Base-by-base conservation (phyloP, 2,888 invertebrate genomes). In the Crossocerus cetratus region DNA sequence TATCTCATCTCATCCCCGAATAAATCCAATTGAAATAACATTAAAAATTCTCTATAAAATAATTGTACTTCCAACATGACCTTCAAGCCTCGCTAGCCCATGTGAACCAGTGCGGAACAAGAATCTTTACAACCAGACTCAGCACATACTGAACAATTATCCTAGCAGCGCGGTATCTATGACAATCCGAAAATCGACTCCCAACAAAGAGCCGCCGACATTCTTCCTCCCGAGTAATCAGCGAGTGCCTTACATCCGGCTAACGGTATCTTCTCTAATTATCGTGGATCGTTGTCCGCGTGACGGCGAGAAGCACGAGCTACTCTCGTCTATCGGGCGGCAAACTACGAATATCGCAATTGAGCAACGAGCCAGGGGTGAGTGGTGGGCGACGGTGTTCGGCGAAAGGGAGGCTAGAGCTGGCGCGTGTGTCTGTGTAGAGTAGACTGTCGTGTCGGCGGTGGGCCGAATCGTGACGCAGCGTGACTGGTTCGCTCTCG, bases 401-500 rank as follows among this genome's bases (percentile, higher is more conserved):
- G 5, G 16, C 49, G 5, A 32, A 32, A 2, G 32, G 32, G 32
- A 11, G 8, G 32, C n/a, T n/a, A 2, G 32, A 2, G 32, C 32
- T 4, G 11, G 32, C 5, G 5, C 11, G 32, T 32, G 4, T 1
- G 8, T 32, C 32, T 5, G 8, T 32, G 32, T 32, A 32, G 5
- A 32, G 49, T 49, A 2, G 11, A 64, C 65, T 63, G 72, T 44
- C 57, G 65, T 43, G 53, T 59, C 59, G 62, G 67, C 72, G 76
- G 80, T 74, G 74, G 74, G 65, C 68, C 78, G 80, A 78, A 83
- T 81, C 83, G 83, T 87, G 85, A 86, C 86, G 83, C 82, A 86
- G 86, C 87, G 87, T 87, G 88, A 87, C 85, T 87, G 83, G 84
- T 82, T 88, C 87, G 85, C 82, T 84, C 83, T 84, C 83, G 82